These are phyloP conservation scores for Bufo gargarizans DNA, from an alignment of 2,113 vertebrate species.

Conservation along the genomic window DNA sequence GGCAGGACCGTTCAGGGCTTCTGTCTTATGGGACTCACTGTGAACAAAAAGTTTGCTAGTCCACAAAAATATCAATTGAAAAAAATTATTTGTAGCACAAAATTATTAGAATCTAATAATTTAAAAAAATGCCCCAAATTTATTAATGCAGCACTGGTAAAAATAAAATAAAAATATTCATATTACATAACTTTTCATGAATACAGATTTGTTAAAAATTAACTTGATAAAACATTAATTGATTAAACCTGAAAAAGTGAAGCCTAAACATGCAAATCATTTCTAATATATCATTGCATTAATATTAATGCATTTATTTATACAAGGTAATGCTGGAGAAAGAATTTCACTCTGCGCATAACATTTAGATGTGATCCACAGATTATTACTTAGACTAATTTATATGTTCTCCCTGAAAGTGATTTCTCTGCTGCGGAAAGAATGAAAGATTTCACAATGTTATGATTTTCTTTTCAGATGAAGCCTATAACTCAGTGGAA, in stretches of 20 bases:
- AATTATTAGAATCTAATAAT: not conserved
- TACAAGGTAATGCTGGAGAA: conserved; percentile 18
- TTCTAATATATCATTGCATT: conserved; percentile 2
- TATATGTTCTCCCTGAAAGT: conserved; percentile 13
- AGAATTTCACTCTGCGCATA: not conserved
- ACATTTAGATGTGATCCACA: conserved; percentile 15
- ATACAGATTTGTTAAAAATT: conserved; percentile 13
- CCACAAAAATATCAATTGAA: too few relatives aligned
- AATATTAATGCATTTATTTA: conserved; percentile 28
- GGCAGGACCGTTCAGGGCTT: too few relatives aligned
- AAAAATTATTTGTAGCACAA: too few relatives aligned
- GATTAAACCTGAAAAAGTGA: not conserved
- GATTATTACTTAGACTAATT: conserved; percentile 22
- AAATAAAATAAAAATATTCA: not conserved
- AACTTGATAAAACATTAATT: not conserved
- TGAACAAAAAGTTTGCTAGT: too few relatives aligned
- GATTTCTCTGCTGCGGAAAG: conserved; percentile 6
- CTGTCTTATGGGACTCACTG: too few relatives aligned
- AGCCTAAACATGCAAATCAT: not conserved
- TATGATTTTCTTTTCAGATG: conserved; percentile 44
- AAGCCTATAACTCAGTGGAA: conserved; percentile 30
- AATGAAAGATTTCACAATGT: conserved; percentile 43
- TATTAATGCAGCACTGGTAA: not conserved
- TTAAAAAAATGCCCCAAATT: not conserved
- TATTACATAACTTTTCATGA: not conserved